Base-by-base conservation (phyloP, 2,797 vertebrate species). In the Limosa lapponica region DNA sequence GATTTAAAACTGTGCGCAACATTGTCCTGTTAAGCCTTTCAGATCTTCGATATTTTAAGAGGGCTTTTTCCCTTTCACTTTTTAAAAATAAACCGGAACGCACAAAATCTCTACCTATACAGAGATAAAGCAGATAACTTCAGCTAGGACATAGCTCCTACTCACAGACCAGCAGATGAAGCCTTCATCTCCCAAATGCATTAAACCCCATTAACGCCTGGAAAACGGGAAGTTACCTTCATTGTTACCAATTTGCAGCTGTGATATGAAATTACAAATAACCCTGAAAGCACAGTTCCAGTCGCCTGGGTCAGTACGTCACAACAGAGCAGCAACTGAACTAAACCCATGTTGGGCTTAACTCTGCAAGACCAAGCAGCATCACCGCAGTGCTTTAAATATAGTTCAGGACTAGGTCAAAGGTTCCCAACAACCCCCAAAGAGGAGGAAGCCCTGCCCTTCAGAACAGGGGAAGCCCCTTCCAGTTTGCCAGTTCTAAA, bases 171-270 rank as follows among this genome's bases (percentile, higher is more conserved):
- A 82, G 61, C 61, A 81, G 54, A 85, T 1, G 3, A 91, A 94
- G 46, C 25, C 71, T 73, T 77, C 52, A 65, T 30, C 36, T 93
- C 65, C 65, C 75, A 34, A 58, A 69, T 9, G 62, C 37, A 86
- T 81, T 65, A 71, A 93, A 81, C 79, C 58, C 86, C 84, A 90
- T 88, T 94, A 95, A 91, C 82, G 75, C 84, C 75, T 92, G 73
- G 49, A 73, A 91, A 89, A 86, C 16, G 32, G 77, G 80, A 90
- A 81, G 79, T 83, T 73, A 62, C 61, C 62, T 71, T 89, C 66
- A 34, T 54, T 69, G 65, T 88, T 83, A 69, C 87, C 54, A 69
- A 51, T 54, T 36, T 69, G 84, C 91, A 93, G 85, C 89, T 96
- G 92, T 41, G 73, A 82, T 44, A 78, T 18, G 59, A 93, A 91